A percentile compares a stretch with the other conserved stretches of the same genome.
phyloP scores from a whole-genome alignment of 2,113 vertebrate species.

The Oncorhynchus nerka region DNA sequence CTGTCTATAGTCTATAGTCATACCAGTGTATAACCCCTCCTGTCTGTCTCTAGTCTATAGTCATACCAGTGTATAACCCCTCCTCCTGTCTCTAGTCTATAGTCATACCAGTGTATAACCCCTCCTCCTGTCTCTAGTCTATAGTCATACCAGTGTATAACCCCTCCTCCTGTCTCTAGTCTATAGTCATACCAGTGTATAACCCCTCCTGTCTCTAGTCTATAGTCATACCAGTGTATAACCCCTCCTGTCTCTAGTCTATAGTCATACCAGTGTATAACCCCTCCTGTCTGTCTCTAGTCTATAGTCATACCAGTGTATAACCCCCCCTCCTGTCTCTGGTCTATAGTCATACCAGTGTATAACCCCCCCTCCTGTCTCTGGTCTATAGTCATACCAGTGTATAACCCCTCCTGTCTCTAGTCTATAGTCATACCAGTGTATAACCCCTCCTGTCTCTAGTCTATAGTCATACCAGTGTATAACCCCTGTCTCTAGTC shows the following conservation, averaged over 20 bases:
- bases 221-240: no score
- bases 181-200: no score
- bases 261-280: no score
- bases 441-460: no score
- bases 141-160: no score
- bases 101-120: conserved; percentile 23
- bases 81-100: conserved; percentile 74
- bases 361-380: conserved; percentile 19
- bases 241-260: no score
- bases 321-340: conserved; percentile 42
- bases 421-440: no score
- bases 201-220: no score
- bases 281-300: conserved; percentile 61
- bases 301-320: conserved; percentile 61
- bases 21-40: conserved; percentile 37
- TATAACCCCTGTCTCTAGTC: no score
- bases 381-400: no score
- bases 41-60: conserved; percentile 37
- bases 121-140: conserved; percentile 49
- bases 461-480: no score
- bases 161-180: conserved; percentile 24
- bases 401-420: no score
- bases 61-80: conserved; percentile 20
- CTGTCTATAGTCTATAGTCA: conserved; percentile 74
- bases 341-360: conserved; percentile 33